Evolutionary conservation across 2,888 invertebrate species (phyloP), one percentile per base, ranked within the genome.

Genomic region (Orthosia incerta): DNA sequence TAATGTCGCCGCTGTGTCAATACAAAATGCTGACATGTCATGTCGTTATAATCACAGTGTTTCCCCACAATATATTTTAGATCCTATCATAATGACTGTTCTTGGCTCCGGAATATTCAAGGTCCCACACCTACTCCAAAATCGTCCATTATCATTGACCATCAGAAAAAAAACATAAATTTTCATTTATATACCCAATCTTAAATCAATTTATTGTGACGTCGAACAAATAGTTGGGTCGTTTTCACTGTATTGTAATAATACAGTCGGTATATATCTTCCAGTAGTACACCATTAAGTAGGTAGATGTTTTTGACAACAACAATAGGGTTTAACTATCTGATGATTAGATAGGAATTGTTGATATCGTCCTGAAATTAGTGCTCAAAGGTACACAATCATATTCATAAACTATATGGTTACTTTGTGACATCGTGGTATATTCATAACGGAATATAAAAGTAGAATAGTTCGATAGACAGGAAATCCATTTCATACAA

Each of bases 11-110:
- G 74, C 72, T 57, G 56, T 81, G 82, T 86, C 86, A 85, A 78
- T 76, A 84, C 75, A 75, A 71, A 82, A 79, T 79, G 62, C 74
- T 83, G 84, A 83, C 86, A 87, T 82, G 83, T 84, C 79, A 88
- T 86, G 83, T 87, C 83, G 77, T 87, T 87, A 86, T 90, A 90
- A 92, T 90, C 82, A 91, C 82, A 88, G 87, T 86, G 85, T 86
- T 89, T 80, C 80, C 73, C 72, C 75, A 76, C 67, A 76, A 46
- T 68, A 67, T 73, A 73, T 73, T 75, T 82, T 61, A 74, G 78
- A 76, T 86, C 75, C 71, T 56, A 73, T 83, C 85, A 79, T 90
- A 89, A 89, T 83, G 76, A 86, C 76, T 70, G 85, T 80, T 86
- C 86, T 86, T 55, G 50, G 73, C 53, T 74, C 60, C 61, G 56